Conservation (phyloP, 2,888 invertebrate genomes). For the Acanthoscelides obtectus region DNA sequence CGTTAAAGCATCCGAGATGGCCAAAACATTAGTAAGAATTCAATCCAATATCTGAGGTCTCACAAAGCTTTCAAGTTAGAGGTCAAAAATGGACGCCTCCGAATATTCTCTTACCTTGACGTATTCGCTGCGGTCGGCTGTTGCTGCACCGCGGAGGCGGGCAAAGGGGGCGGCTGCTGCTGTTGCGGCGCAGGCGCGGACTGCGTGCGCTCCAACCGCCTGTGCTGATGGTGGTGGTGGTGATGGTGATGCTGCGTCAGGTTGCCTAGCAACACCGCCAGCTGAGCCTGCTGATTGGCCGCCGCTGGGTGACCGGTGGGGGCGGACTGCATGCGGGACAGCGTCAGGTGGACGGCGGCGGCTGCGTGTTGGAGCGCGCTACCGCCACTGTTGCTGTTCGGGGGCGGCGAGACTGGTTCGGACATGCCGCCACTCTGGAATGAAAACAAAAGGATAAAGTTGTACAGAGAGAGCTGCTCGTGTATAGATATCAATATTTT, state of each 20-base stretch:
- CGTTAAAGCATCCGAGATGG: too few relatives aligned
- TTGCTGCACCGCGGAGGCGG: slow-evolving; percentile 2
- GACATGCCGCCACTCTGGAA: slow-evolving; percentile 33
- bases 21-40: too few relatives aligned
- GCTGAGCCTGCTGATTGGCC: slow-evolving; percentile 29
- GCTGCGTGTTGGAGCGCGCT: slow-evolving; percentile 36
- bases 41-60: too few relatives aligned
- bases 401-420: slow-evolving; percentile 26
- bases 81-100: too few relatives aligned
- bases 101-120: slow-evolving; percentile 18
- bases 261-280: slow-evolving; percentile 42
- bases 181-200: slow-evolving; percentile 46
- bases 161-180: slow-evolving; percentile 67
- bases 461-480: too few relatives aligned
- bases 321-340: slow-evolving; percentile 46
- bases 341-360: slow-evolving; percentile 41
- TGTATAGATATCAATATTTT: too few relatives aligned
- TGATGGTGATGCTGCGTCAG: slow-evolving; percentile 49
- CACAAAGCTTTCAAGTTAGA: too few relatives aligned
- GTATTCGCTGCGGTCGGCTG: slow-evolving; percentile 29
- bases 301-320: slow-evolving; percentile 29
- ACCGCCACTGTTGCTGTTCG: slow-evolving; percentile 44
- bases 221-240: slow-evolving; percentile 47
- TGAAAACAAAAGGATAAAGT: not conserved
- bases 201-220: slow-evolving; percentile 47